These are phyloP conservation scores for Lota lota DNA, from an alignment of 2,113 vertebrate genomes.

Conservation along the genomic window DNA sequence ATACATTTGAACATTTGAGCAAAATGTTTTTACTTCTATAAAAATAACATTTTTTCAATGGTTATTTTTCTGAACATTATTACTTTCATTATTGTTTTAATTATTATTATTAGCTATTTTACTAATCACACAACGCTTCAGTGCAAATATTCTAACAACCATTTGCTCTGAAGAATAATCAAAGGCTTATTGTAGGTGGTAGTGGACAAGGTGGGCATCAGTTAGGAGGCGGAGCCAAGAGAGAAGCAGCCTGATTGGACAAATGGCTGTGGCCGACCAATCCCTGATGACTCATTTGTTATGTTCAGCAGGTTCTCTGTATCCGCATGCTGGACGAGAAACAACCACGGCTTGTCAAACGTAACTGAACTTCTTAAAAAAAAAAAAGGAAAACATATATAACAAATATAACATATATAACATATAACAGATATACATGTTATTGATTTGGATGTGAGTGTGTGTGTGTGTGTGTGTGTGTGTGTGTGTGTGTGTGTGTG, in stretches of 20 bases:
- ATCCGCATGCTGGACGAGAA: too few species aligned
- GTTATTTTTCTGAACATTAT: slow-evolving; percentile 55
- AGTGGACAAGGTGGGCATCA: not conserved
- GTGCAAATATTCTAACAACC: slow-evolving; percentile 96
- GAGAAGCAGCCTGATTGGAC: not conserved
- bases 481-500: too few species aligned
- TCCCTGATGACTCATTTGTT: too few species aligned
- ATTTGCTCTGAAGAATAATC: slow-evolving; percentile 87
- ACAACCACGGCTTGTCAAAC: too few species aligned
- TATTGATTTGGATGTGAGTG: too few species aligned
- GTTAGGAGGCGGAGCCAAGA: not conserved
- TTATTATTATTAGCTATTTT: slow-evolving; percentile 38
- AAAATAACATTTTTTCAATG: slow-evolving; percentile 95
- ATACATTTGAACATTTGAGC: slow-evolving; percentile 87
- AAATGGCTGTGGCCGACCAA: not conserved
- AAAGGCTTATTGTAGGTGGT: slow-evolving; percentile 67
- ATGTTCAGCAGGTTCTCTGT: too few species aligned
- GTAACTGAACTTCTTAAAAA: too few species aligned
- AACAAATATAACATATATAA: too few species aligned
- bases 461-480: too few species aligned
- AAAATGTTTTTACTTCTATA: slow-evolving; percentile 85
- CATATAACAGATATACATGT: too few species aligned
- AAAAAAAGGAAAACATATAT: too few species aligned
- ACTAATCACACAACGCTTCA: slow-evolving; percentile 89
- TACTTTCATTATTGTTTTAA: slow-evolving; percentile 26